Conservation (phyloP, 92 coral and sea anemone genomes). For the Porites cylindrica region DNA sequence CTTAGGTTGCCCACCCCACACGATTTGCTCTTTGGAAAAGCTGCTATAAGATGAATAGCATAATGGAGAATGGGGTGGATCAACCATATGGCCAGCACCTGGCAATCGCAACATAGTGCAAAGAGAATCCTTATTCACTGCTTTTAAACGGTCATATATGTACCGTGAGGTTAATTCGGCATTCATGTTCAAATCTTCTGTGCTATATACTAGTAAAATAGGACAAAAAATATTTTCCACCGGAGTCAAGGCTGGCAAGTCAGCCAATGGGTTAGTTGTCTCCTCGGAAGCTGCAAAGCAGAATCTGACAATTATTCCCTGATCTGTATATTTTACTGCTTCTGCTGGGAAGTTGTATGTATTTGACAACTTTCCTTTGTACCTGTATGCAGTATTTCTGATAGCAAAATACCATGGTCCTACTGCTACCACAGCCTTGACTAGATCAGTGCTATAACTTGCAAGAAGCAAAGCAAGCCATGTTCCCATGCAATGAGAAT, state of each 20-base stretch:
- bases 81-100: conserved; percentile 70
- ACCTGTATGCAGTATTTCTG: not conserved
- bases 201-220: not conserved
- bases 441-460: conserved; percentile 37
- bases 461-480: conserved; percentile 66
- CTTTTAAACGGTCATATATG: not conserved
- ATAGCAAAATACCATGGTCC: conserved; percentile 37
- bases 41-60: conserved; percentile 17
- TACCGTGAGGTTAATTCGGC: not conserved
- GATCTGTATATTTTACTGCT: not conserved
- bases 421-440: conserved; percentile 57
- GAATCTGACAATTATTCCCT: conserved; percentile 9
- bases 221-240: conserved; percentile 32
- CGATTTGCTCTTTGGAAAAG: not conserved
- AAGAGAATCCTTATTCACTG: not conserved
- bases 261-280: not conserved
- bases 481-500: conserved; percentile 60
- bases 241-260: conserved; percentile 37
- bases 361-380: conserved; percentile 44
- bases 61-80: conserved; percentile 31
- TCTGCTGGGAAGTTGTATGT: not conserved
- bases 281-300: not conserved
- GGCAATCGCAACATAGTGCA: conserved; percentile 18
- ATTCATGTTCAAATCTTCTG: not conserved
- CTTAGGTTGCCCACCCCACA: conserved; percentile 69